Evolutionary conservation across 1,140 invertebrate species (phyloP), one percentile per base, ranked within the genome.

Genomic region (Oedothorax gibbosus): DNA sequence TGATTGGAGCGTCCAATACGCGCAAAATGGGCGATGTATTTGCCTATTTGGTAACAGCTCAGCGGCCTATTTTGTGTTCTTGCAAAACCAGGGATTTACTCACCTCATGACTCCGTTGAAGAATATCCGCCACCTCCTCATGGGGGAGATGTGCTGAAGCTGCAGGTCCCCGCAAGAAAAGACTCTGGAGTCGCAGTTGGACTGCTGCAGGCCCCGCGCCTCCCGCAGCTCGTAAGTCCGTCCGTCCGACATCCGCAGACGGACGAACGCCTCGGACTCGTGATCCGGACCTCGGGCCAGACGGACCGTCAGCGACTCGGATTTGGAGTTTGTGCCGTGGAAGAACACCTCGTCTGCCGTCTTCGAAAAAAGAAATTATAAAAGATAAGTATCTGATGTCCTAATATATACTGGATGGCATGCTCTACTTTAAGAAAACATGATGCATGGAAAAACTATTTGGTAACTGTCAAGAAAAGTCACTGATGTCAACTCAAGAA

Each of bases 311-410:
- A 84, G 64, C 12, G 14, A 57, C 56, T 84, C 72, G 4, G 62
- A 68, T 50, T 75, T 66, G 51, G 82, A 84, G 50, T 84, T 84
- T 5, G 69, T 62, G 11, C 82, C 82, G 20, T 84, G 77, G 20
- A 84, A 66, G 12, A 84, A 76, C 12, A 84, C 53, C 14, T 84
- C 82, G 51, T 84, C 82, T 1, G n/a, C 80, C 49, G 11, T 53
- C 76, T 66, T 15, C 1, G 57, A 49, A 56, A 10, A 66, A 8
- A 66, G 51, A 49, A 62, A 4, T 50, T 11, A 50, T 5, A 15
- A 35, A 35, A 35, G 1, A 35, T 35, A 1, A 35, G 35, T 35
- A 35, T 35, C 35, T 35, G 35, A 5, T 2, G 35, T 35, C 35
- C 1, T 35, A 5, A 35, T 35, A 35, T 35, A 35, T 35, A 35